These are phyloP conservation scores for Bombus superbus DNA, from an alignment of 1,140 invertebrate species.

Conservation along the genomic window DNA sequence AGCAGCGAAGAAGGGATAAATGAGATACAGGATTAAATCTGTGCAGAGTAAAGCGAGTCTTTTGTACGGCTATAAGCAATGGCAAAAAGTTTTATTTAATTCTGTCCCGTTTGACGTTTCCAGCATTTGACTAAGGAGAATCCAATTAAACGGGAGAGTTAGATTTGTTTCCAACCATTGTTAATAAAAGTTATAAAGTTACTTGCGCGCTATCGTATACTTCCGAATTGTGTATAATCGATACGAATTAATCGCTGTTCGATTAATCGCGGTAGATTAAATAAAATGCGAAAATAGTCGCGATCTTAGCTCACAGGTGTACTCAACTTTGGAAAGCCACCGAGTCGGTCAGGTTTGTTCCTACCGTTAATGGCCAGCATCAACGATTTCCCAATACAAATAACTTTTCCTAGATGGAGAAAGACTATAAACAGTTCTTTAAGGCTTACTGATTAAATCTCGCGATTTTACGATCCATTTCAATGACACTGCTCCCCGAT, in stretches of 20 bases:
- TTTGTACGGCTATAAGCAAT: not conserved
- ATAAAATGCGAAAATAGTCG: not conserved
- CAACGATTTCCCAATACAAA: not conserved
- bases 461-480: not conserved
- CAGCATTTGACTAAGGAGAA: not conserved
- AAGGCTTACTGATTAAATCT: not conserved
- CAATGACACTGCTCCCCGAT: not conserved
- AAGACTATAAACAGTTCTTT: not conserved
- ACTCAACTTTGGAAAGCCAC: not conserved
- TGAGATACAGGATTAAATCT: not conserved
- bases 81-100: not conserved
- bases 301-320: not conserved
- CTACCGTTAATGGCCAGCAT: not conserved
- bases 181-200: not conserved
- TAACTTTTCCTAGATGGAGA: too few relatives aligned
- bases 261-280: not conserved
- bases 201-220: not conserved
- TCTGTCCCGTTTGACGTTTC: not conserved
- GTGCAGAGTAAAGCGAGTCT: not conserved
- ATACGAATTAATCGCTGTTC: not conserved
- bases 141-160: too few relatives aligned
- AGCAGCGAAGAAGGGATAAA: not conserved
- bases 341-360: too few relatives aligned
- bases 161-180: too few relatives aligned
- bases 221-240: not conserved